phyloP scores from a whole-genome alignment of 2,797 vertebrate species.

The Urocyon cinereoargenteus region DNA sequence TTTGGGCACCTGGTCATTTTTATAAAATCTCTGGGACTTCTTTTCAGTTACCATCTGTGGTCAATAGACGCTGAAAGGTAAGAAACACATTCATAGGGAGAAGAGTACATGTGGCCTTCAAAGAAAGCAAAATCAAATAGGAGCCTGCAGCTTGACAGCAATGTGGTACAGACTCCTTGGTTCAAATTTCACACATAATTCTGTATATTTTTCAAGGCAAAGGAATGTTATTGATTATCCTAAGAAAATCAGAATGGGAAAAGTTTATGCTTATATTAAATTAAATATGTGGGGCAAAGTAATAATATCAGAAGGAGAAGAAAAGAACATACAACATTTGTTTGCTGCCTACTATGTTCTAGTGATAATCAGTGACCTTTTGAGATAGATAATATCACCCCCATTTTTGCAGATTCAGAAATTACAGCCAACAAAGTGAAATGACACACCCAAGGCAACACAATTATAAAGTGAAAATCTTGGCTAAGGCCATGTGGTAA shows the following conservation, averaged over 20 bases:
- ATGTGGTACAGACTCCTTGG: not conserved
- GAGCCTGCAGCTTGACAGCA: not conserved
- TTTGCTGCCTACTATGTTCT: not conserved
- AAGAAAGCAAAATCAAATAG: not conserved
- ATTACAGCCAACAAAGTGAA: not conserved
- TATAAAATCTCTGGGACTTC: not conserved
- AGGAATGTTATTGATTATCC: not conserved
- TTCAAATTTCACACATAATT: constrained; percentile 13
- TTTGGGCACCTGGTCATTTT: not conserved
- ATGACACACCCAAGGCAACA: not conserved
- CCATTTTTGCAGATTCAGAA: constrained; percentile 1
- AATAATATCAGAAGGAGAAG: not conserved
- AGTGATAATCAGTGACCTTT: not conserved
- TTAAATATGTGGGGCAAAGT: not conserved
- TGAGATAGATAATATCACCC: not conserved
- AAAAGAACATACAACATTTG: not conserved
- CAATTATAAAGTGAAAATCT: not conserved
- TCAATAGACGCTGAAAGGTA: not conserved
- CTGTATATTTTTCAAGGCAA: constrained; percentile 10
- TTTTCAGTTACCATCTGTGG: not conserved
- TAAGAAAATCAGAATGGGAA: not conserved
- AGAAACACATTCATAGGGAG: not conserved
- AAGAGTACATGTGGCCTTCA: not conserved
- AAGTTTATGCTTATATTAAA: not conserved
- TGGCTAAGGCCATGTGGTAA: not conserved